phyloP scores from a whole-genome alignment of 2,888 invertebrate species.

The Fragum sueziense region DNA sequence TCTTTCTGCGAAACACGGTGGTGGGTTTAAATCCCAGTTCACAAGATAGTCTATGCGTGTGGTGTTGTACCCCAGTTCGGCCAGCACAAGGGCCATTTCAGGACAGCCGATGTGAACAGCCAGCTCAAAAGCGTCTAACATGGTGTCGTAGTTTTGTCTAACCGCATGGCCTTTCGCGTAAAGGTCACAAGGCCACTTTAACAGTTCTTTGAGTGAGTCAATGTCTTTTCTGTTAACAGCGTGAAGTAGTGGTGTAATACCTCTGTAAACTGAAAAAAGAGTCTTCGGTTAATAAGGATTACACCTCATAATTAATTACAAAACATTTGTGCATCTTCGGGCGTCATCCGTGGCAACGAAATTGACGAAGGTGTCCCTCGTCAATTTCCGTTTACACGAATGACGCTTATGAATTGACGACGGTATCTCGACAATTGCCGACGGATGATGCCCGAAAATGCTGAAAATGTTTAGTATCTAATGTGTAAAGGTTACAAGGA shows the following conservation, averaged over 20 bases:
- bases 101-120: constrained; percentile 67
- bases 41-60: constrained; percentile 51
- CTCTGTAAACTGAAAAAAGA: constrained; percentile 68
- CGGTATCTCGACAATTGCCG: too few species aligned
- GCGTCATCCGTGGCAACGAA: too few species aligned
- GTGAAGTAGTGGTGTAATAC: constrained; percentile 69
- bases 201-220: constrained; percentile 57
- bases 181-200: constrained; percentile 63
- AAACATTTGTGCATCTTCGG: too few species aligned
- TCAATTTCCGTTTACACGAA: too few species aligned
- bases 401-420: too few species aligned
- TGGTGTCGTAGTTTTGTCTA: constrained; percentile 57
- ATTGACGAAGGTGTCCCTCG: too few species aligned
- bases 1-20: constrained; percentile 50
- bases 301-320: too few species aligned
- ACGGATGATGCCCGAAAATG: too few species aligned
- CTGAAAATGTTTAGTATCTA: too few species aligned
- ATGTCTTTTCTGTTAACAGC: constrained; percentile 69
- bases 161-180: constrained; percentile 62
- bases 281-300: too few species aligned
- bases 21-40: constrained; percentile 49
- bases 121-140: constrained; percentile 71
- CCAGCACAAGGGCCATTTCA: constrained; percentile 64
- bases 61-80: constrained; percentile 67
- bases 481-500: constrained; percentile 59